Percentiles rank a stretch among this genome's conserved stretches.
phyloP scores from a whole-genome alignment of 2,888 invertebrate genomes.

The Chorisops tibialis region DNA sequence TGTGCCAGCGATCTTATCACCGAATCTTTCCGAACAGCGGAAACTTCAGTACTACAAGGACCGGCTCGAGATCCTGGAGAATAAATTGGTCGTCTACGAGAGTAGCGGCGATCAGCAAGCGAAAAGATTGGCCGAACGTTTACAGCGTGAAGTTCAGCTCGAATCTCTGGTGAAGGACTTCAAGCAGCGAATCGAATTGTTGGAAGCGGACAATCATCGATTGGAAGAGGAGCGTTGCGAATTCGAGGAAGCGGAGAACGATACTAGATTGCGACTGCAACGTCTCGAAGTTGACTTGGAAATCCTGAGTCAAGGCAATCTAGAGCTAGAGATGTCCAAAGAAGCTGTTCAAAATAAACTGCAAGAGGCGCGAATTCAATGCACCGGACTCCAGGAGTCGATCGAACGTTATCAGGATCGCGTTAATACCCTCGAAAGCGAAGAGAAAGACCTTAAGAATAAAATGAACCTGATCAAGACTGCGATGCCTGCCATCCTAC shows the following conservation, averaged over 20 bases:
- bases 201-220: constrained; percentile 61
- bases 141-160: constrained; percentile 62
- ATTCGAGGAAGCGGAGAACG: constrained; percentile 73
- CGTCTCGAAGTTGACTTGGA: constrained; percentile 64
- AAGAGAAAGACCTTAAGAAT: constrained; percentile 55
- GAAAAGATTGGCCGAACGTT: constrained; percentile 59
- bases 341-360: constrained; percentile 59
- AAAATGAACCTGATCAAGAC: constrained; percentile 59
- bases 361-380: constrained; percentile 53
- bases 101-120: constrained; percentile 62
- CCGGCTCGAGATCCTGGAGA: constrained; percentile 62
- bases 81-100: constrained; percentile 64
- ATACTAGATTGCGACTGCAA: constrained; percentile 55
- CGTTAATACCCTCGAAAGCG: constrained; percentile 55
- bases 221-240: constrained; percentile 72
- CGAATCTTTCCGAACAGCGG: constrained; percentile 53
- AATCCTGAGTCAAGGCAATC: constrained; percentile 53
- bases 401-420: constrained; percentile 58
- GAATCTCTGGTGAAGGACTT: constrained; percentile 53
- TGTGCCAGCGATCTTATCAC: constrained; percentile 30
- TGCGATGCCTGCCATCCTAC: constrained; percentile 62
- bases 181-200: constrained; percentile 55
- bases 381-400: constrained; percentile 54
- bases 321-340: constrained; percentile 59
- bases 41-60: constrained; percentile 65